phyloP scores from a whole-genome alignment of 2,888 invertebrate genomes.

The Parapristionchus giblindavisi region DNA sequence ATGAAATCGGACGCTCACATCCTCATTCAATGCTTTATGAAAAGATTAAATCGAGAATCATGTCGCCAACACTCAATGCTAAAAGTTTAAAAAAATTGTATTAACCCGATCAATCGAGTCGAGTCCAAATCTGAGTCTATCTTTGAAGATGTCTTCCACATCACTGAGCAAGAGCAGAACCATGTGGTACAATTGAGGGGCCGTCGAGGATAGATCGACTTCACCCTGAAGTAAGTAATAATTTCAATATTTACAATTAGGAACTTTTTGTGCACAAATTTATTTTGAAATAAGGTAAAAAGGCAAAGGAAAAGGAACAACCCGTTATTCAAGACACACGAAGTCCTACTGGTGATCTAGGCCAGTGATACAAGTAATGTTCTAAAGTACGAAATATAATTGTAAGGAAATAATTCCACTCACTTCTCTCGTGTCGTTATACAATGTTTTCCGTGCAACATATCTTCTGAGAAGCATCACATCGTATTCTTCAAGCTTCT shows the following conservation, averaged over 20 bases:
- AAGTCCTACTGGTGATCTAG: not conserved
- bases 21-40: too few species aligned
- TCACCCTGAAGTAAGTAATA: slow-evolving; percentile 9
- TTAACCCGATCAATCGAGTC: slow-evolving; percentile 21
- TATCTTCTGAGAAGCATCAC: slow-evolving; percentile 27
- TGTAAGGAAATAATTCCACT: not conserved
- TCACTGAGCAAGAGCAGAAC: not conserved
- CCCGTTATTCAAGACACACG: not conserved
- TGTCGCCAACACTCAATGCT: too few species aligned
- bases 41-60: too few species aligned
- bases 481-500: slow-evolving; percentile 32
- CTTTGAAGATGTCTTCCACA: slow-evolving; percentile 28
- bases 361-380: not conserved
- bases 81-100: not conserved
- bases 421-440: not conserved
- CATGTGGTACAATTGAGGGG: slow-evolving; percentile 31
- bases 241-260: not conserved
- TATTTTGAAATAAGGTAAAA: not conserved
- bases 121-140: slow-evolving; percentile 8
- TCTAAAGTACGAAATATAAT: not conserved
- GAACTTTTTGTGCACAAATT: not conserved
- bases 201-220: slow-evolving; percentile 2
- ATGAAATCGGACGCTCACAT: too few species aligned
- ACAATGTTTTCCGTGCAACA: not conserved
- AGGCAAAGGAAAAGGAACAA: not conserved